A percentile compares a stretch with the other conserved stretches of the same genome.
Evolutionary conservation across 2,113 vertebrate species (phyloP).

Genomic region (Megaleporinus macrocephalus): DNA sequence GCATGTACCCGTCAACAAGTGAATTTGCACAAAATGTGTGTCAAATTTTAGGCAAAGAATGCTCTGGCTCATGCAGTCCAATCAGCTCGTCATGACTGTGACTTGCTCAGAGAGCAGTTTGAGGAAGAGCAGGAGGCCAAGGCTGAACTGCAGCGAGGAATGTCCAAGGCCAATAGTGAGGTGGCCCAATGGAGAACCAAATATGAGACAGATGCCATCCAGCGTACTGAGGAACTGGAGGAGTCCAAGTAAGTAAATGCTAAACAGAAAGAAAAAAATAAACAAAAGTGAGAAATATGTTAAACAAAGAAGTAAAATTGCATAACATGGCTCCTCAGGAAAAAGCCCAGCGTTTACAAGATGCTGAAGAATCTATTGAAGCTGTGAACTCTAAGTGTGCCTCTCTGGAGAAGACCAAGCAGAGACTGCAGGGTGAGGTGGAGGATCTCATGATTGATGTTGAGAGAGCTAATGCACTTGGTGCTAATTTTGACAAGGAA

Average conservation of each 20-base stretch:
- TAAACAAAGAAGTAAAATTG: not conserved
- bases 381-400: constrained; percentile 53
- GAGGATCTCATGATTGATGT: constrained; percentile 78
- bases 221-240: constrained; percentile 86
- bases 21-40: not conserved
- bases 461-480: constrained; percentile 64
- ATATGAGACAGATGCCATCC: constrained; percentile 85
- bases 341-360: constrained; percentile 70
- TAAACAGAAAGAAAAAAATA: not conserved
- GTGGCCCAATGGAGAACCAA: constrained; percentile 85
- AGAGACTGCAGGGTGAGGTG: constrained; percentile 58
- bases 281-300: not conserved
- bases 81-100: constrained; percentile 77
- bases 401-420: constrained; percentile 57
- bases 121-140: constrained; percentile 76
- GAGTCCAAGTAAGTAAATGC: constrained; percentile 74
- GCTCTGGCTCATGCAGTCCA: constrained; percentile 79
- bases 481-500: constrained; percentile 71
- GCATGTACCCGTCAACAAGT: not conserved
- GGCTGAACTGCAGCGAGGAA: constrained; percentile 72
- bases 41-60: constrained; percentile 74
- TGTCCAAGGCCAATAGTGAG: constrained; percentile 77
- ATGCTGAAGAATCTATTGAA: constrained; percentile 53
- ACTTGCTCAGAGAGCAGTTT: constrained; percentile 77
- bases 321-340: constrained; percentile 58